These are phyloP conservation scores for Amphiprion ocellaris DNA, from an alignment of 2,113 vertebrate genomes.

Conservation along the genomic window DNA sequence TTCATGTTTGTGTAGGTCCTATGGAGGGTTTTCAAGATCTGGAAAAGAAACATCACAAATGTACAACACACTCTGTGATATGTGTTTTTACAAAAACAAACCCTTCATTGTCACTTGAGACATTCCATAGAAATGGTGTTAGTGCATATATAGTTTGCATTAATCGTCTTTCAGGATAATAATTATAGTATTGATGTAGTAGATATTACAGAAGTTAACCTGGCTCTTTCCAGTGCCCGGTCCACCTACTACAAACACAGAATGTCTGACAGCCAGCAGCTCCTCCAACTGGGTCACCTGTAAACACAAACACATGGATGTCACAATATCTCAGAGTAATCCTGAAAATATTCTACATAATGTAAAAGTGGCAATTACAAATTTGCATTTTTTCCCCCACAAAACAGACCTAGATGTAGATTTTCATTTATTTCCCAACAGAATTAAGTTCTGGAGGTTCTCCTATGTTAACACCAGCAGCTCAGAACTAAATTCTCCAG, in stretches of 20 bases:
- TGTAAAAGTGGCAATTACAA: too few relatives aligned
- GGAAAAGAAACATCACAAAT: slow-evolving; percentile 3
- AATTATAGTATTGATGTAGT: not conserved
- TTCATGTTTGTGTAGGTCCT: slow-evolving; percentile 83
- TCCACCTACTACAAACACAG: slow-evolving; percentile 86
- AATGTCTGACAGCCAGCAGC: slow-evolving; percentile 83
- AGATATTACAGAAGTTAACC: slow-evolving; percentile 53
- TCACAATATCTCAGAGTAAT: not conserved
- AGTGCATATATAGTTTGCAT: not conserved
- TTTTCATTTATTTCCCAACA: not conserved
- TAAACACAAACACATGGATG: slow-evolving; percentile 9
- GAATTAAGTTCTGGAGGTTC: too few relatives aligned
- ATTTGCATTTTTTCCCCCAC: not conserved
- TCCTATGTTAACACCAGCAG: too few relatives aligned
- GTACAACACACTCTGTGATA: not conserved
- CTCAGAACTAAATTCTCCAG: too few relatives aligned
- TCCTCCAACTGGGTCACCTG: slow-evolving; percentile 86
- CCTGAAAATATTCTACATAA: not conserved
- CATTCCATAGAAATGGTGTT: not conserved
- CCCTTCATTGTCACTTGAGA: not conserved
- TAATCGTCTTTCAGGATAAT: not conserved
- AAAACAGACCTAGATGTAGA: not conserved
- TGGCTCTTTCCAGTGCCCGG: slow-evolving; percentile 85
- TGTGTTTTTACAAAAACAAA: not conserved
- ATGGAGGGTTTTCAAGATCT: slow-evolving; percentile 84